phyloP scores from a whole-genome alignment of 64 coral and sea anemone genomes.

The Stichodactyla helianthus region DNA sequence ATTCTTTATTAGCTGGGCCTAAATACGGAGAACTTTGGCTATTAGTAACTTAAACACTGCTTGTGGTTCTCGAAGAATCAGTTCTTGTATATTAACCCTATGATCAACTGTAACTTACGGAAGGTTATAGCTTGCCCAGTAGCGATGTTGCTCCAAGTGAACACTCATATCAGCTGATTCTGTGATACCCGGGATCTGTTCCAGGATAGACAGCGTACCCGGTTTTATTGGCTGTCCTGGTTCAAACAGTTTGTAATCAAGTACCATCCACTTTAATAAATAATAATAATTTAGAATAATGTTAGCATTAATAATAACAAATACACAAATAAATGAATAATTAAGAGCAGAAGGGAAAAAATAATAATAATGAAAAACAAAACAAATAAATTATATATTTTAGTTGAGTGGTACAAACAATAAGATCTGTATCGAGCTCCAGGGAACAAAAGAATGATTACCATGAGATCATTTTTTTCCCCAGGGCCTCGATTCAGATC shows the following conservation, averaged over 20 bases:
- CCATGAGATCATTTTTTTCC: too few species aligned
- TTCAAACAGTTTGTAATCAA: slow-evolving; percentile 92
- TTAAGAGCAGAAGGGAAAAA: not conserved
- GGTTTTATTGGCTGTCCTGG: slow-evolving; percentile 58
- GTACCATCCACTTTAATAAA: slow-evolving; percentile 85
- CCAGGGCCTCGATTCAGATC: too few species aligned
- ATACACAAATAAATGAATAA: too few species aligned
- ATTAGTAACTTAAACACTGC: too few species aligned
- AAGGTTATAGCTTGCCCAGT: slow-evolving; percentile 96
- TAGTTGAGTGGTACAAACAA: too few species aligned
- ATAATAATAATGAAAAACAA: too few species aligned
- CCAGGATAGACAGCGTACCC: slow-evolving; percentile 72
- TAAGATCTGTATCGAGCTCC: too few species aligned
- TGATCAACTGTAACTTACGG: slow-evolving; percentile 52
- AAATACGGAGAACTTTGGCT: too few species aligned
- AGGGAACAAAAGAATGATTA: too few species aligned
- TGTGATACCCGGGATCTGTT: slow-evolving; percentile 86
- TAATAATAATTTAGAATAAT: not conserved
- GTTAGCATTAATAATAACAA: not conserved
- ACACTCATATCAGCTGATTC: slow-evolving; percentile 85
- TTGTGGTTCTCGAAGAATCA: too few species aligned
- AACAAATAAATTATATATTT: too few species aligned
- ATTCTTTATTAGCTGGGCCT: not conserved
- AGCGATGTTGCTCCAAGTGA: slow-evolving; percentile 66
- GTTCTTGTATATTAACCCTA: too few species aligned